Evolutionary conservation across 2,113 vertebrate species (phyloP).

Genomic region (Pavo muticus): DNA sequence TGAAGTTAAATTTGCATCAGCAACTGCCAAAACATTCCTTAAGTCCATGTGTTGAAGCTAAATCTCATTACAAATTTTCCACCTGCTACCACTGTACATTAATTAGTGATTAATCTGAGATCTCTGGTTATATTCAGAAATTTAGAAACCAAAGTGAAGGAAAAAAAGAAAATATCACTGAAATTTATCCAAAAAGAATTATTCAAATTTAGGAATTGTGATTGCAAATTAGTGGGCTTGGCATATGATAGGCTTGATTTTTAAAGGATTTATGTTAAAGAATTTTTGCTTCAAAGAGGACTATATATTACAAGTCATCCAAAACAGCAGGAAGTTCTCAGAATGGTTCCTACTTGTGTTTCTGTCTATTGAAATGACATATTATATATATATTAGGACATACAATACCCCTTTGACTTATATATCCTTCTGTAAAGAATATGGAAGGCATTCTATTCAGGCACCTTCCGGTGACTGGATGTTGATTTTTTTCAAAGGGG

Average conservation of each 20-base stretch:
- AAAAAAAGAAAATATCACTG: neutral
- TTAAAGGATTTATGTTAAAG: neutral
- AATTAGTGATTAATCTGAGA: neutral
- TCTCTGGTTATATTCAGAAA: neutral
- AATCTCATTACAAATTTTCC: neutral
- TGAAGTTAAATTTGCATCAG: too few species aligned
- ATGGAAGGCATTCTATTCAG: neutral
- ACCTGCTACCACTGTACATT: neutral
- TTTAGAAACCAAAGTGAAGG: neutral
- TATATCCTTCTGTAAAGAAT: neutral
- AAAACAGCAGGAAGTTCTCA: neutral
- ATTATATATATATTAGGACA: neutral
- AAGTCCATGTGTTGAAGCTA: neutral
- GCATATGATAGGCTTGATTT: neutral
- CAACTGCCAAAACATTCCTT: neutral
- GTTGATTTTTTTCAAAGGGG: neutral
- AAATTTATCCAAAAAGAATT: neutral
- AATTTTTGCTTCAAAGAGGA: neutral
- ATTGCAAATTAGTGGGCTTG: neutral
- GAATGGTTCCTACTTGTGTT: neutral
- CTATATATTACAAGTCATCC: neutral
- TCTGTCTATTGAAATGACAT: neutral
- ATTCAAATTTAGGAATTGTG: neutral
- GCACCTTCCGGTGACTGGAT: neutral
- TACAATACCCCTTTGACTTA: neutral